A percentile compares a stretch with the other conserved stretches of the same genome.
phyloP scores from a whole-genome alignment of 1,140 invertebrate species.

The Ladona fulva region DNA sequence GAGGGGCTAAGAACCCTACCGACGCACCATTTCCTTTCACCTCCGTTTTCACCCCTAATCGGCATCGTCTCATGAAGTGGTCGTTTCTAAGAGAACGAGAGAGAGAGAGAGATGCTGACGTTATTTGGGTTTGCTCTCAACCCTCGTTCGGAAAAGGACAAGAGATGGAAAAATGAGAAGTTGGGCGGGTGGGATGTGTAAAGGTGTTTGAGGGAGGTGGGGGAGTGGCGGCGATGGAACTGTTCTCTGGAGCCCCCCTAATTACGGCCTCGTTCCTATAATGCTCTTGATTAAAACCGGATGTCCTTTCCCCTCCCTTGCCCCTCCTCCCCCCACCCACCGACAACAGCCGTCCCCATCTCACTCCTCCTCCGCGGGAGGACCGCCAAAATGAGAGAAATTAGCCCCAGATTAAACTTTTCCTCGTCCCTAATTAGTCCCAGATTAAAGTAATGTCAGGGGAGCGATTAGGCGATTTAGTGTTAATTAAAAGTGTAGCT shows the following conservation, averaged over 20 bases:
- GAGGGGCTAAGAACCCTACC: too few relatives aligned
- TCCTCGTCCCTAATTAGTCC: constrained; percentile 29
- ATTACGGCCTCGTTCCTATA: constrained; percentile 4
- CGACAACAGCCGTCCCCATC: background rate
- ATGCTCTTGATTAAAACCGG: constrained; percentile 9
- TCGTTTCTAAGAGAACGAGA: too few relatives aligned
- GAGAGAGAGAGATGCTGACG: too few relatives aligned
- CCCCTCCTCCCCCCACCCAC: background rate
- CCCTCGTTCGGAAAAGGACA: too few relatives aligned
- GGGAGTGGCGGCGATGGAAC: background rate
- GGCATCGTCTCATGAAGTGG: too few relatives aligned
- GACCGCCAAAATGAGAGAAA: background rate
- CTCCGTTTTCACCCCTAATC: too few relatives aligned
- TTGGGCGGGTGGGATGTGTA: background rate
- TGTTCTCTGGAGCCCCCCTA: background rate
- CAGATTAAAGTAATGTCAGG: constrained; percentile 32
- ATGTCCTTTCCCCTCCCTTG: background rate
- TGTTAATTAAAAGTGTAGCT: constrained; percentile 31
- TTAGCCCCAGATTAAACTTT: constrained; percentile 9
- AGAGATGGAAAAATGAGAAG: background rate
- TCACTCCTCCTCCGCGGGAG: background rate
- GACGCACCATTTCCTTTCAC: too few relatives aligned
- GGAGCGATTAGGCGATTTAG: constrained; percentile 30
- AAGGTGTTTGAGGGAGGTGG: background rate
- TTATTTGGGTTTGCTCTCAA: too few relatives aligned